Percentiles rank a stretch among this genome's conserved stretches.
Evolutionary conservation across 2,888 invertebrate genomes (phyloP).

Genomic region (Rhingia campestris): DNA sequence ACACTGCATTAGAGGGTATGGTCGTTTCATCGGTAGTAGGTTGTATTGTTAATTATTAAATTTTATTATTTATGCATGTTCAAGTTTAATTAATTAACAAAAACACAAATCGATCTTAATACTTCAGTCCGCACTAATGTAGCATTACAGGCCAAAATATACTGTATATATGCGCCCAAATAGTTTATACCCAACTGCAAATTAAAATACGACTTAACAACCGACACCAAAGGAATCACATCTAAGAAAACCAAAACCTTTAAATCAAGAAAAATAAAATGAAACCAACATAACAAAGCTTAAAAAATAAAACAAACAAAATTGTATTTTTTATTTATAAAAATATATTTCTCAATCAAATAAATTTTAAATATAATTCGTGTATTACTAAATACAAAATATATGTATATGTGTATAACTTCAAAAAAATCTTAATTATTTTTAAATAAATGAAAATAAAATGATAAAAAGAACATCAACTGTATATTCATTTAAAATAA

Average conservation of each 20-base stretch:
- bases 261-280: constrained; percentile 3
- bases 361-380: constrained; percentile 64
- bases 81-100: too few species aligned
- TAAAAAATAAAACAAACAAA: constrained; percentile 52
- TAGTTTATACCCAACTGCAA: constrained; percentile 14
- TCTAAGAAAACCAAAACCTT: neutral
- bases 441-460: constrained; percentile 49
- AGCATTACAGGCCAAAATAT: neutral
- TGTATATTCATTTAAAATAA: constrained; percentile 57
- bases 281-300: constrained; percentile 12
- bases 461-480: constrained; percentile 56
- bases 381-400: constrained; percentile 63
- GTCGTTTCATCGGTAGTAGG: too few species aligned
- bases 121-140: too few species aligned
- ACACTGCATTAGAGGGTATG: too few species aligned
- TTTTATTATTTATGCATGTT: too few species aligned
- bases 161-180: neutral
- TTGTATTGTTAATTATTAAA: too few species aligned
- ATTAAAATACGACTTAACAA: constrained; percentile 1
- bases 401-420: constrained; percentile 64
- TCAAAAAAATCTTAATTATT: constrained; percentile 37
- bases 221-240: constrained; percentile 9
- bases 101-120: too few species aligned
- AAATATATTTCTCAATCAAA: constrained; percentile 73
- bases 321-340: constrained; percentile 41